These are phyloP conservation scores for Solenopsis fugax DNA, from an alignment of 1,140 invertebrate genomes.

Conservation along the genomic window DNA sequence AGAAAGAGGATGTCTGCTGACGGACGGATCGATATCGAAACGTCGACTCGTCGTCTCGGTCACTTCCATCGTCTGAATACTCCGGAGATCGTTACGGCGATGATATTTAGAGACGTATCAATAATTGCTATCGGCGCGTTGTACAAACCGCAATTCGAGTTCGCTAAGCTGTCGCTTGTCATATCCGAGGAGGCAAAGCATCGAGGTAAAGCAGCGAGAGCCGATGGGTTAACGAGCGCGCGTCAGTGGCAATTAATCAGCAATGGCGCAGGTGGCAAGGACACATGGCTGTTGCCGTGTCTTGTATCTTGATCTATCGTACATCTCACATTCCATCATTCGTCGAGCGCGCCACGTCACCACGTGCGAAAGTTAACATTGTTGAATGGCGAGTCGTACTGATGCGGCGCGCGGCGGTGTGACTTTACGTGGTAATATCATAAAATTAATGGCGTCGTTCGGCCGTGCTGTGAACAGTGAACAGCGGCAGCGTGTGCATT, in stretches of 20 bases:
- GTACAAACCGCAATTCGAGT: conserved; percentile 25
- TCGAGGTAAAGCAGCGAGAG: conserved; percentile 16
- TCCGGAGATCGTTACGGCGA: conserved; percentile 42
- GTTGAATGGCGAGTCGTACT: conserved; percentile 1
- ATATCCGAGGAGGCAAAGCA: not conserved
- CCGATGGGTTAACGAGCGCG: conserved; percentile 49
- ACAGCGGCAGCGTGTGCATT: conserved; percentile 3
- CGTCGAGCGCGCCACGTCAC: conserved; percentile 9
- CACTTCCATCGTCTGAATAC: not conserved
- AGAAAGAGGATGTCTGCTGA: conserved; percentile 22
- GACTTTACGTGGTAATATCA: conserved; percentile 71
- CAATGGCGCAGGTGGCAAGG: conserved; percentile 47
- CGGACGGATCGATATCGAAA: conserved; percentile 61
- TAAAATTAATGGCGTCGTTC: conserved; percentile 71
- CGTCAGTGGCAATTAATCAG: conserved; percentile 42
- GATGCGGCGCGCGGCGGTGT: too few species aligned
- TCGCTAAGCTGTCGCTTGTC: conserved; percentile 45
- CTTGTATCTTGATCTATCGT: conserved; percentile 32
- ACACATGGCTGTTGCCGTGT: conserved; percentile 1
- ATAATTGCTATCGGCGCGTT: conserved; percentile 50
- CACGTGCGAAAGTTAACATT: conserved; percentile 46
- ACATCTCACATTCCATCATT: conserved; percentile 32
- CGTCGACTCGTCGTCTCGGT: conserved; percentile 42
- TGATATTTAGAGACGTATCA: conserved; percentile 48
- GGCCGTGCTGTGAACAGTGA: not conserved